These are phyloP conservation scores for Gallinago nigripennis DNA, from an alignment of 2,797 vertebrate genomes.

Conservation along the genomic window DNA sequence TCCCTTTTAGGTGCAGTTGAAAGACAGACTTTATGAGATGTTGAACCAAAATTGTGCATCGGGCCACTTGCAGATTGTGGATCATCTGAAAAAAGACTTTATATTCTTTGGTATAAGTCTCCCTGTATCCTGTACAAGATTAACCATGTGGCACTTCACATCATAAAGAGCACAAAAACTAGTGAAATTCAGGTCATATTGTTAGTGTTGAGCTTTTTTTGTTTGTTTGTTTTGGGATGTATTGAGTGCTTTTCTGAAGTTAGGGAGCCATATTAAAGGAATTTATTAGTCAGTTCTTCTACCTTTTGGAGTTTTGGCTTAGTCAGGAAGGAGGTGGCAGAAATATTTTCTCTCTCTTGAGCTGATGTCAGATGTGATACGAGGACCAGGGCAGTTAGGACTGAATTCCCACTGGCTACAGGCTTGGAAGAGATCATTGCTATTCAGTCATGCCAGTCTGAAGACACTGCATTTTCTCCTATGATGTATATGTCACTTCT, in stretches of 20 bases:
- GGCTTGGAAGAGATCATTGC: constrained; percentile 24
- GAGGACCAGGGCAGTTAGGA: not conserved
- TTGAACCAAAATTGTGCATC: not conserved
- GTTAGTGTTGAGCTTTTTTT: fast-evolving
- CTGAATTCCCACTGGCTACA: constrained; percentile 23
- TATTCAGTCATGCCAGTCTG: constrained; percentile 64
- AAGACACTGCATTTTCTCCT: constrained; percentile 73
- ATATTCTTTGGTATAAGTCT: not conserved
- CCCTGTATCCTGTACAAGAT: not conserved
- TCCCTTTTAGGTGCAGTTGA: not conserved
- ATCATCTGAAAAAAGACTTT: not conserved
- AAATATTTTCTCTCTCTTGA: not conserved
- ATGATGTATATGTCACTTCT: constrained; percentile 77
- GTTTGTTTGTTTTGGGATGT: not conserved
- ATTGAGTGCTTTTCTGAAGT: not conserved
- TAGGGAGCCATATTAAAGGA: not conserved
- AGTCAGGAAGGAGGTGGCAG: not conserved
- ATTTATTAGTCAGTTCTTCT: not conserved
- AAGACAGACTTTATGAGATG: not conserved
- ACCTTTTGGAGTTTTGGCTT: not conserved
- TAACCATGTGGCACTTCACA: fast-evolving
- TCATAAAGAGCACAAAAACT: not conserved
- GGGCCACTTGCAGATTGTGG: not conserved
- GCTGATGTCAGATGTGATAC: not conserved
- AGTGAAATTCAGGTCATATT: not conserved